Evolutionary conservation across 2,888 invertebrate species (phyloP).

Genomic region (Elmis aenea): DNA sequence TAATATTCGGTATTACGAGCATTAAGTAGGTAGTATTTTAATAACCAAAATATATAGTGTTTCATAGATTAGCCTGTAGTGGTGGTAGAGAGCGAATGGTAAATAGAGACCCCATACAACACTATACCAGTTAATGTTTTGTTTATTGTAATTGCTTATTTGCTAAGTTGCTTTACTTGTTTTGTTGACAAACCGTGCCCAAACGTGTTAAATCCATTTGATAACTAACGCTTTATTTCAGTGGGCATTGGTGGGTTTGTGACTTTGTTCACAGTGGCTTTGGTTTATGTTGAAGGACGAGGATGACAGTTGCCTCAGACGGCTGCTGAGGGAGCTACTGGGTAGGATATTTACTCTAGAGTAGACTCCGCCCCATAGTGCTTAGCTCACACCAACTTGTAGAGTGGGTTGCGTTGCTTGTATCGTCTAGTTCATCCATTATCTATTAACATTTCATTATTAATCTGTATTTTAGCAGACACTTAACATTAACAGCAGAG

Average conservation of each 20-base stretch:
- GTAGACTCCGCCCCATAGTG: constrained; percentile 28
- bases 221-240: constrained; percentile 41
- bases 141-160: constrained; percentile 33
- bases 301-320: constrained; percentile 37
- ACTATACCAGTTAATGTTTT: constrained; percentile 29
- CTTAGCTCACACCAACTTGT: constrained; percentile 32
- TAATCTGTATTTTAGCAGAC: not conserved
- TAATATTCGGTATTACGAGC: too few species aligned
- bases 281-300: constrained; percentile 44
- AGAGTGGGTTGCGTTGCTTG: constrained; percentile 34
- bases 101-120: constrained; percentile 20
- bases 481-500: not conserved
- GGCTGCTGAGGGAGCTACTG: constrained; percentile 36
- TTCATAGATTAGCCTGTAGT: constrained; percentile 9
- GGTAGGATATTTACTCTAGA: constrained; percentile 35
- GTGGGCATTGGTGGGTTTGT: constrained; percentile 43
- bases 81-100: constrained; percentile 23
- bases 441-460: not conserved
- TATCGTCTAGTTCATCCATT: constrained; percentile 33
- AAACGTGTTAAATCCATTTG: constrained; percentile 20
- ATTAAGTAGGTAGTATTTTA: constrained; percentile 8
- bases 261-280: constrained; percentile 46
- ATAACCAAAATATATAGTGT: constrained; percentile 8
- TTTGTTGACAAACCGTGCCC: constrained; percentile 26
- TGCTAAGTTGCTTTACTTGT: constrained; percentile 42